Evolutionary conservation across 1,140 invertebrate species (phyloP), one percentile per base, ranked within the genome.

Genomic region (Diabrotica undecimpunctata): DNA sequence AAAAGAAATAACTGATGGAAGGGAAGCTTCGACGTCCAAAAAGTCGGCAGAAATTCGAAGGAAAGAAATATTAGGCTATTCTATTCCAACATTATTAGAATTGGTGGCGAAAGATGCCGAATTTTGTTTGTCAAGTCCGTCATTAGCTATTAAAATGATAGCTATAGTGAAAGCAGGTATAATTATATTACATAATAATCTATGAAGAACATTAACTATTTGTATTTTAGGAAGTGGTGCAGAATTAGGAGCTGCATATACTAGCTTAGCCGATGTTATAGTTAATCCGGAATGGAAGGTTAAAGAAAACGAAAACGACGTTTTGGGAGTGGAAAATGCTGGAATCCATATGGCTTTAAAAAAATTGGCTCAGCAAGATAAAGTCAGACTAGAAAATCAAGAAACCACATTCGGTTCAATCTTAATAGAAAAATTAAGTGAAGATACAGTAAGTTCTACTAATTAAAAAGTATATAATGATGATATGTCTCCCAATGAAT

Each of bases 311-410:
- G 81, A 80, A 0, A 75, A 81, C 50, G 80, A 85, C 54, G 72
- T 81, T 11, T 76, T 83, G 7, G 86, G 86, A 7, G 82, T 95
- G n/a, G 93, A 95, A 80, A 86, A 94, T 78, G 78, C 89, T 0
- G 92, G 90, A 10, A 81, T 93, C 63, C 91, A 94, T 77, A 85
- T 90, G 82, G 85, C 87, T 41, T 75, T 95, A 5, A 95, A 95
- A 70, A 92, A 93, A 78, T 79, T 95, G 11, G 85, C 93, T 12
- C 81, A 85, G 59, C 78, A 87, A 60, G 90, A 94, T 70, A 82
- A 83, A 59, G 73, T 79, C 2, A 76, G 81, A 6, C 14, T 69
- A 12, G 67, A 77, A 56, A 77, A 74, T 36, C 65, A 66, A 10
- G 69, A 75, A 62, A 65, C 59, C 37, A 81, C 80, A 10, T 85